Conservation (phyloP, 2,113 vertebrate species). For the Callopanchax toddi region DNA sequence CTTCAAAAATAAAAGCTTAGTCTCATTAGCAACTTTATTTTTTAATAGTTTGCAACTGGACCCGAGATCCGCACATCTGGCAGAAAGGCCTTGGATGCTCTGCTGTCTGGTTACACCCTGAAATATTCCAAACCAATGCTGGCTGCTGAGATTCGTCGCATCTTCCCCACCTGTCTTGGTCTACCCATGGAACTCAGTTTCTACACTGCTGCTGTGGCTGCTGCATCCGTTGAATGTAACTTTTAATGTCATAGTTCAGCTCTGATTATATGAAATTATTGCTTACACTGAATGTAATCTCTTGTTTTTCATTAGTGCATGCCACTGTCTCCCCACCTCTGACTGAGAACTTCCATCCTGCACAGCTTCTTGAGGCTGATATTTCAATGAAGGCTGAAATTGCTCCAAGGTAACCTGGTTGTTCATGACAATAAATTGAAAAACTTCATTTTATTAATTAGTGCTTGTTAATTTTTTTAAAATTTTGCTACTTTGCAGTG, state of each 20-base stretch:
- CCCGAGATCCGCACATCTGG: slow-evolving; percentile 28
- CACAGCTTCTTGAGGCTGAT: slow-evolving; percentile 73
- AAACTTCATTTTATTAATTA: too few relatives aligned
- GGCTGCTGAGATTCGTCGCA: slow-evolving; percentile 76
- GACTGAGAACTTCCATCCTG: slow-evolving; percentile 45
- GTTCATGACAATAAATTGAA: too few relatives aligned
- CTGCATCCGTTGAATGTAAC: slow-evolving; percentile 71
- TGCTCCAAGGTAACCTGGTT: slow-evolving; percentile 69
- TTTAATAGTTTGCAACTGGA: slow-evolving; percentile 61
- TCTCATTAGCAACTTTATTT: not conserved
- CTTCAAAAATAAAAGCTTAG: not conserved
- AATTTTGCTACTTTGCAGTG: slow-evolving; percentile 68
- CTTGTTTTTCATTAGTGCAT: slow-evolving; percentile 56
- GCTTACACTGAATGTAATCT: not conserved
- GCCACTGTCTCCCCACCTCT: slow-evolving; percentile 67
- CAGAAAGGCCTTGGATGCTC: slow-evolving; percentile 42
- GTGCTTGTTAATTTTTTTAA: not conserved
- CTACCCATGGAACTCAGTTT: slow-evolving; percentile 82
- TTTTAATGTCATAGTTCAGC: not conserved
- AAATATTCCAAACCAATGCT: slow-evolving; percentile 77
- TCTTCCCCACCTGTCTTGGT: slow-evolving; percentile 79
- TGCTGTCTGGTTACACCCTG: slow-evolving; percentile 63
- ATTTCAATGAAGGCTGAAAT: slow-evolving; percentile 67
- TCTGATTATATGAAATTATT: not conserved
- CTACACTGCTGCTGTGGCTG: slow-evolving; percentile 75